phyloP scores from a whole-genome alignment of 37 sponge, comb jelly and placozoan genomes.

The Spongilla lacustris region DNA sequence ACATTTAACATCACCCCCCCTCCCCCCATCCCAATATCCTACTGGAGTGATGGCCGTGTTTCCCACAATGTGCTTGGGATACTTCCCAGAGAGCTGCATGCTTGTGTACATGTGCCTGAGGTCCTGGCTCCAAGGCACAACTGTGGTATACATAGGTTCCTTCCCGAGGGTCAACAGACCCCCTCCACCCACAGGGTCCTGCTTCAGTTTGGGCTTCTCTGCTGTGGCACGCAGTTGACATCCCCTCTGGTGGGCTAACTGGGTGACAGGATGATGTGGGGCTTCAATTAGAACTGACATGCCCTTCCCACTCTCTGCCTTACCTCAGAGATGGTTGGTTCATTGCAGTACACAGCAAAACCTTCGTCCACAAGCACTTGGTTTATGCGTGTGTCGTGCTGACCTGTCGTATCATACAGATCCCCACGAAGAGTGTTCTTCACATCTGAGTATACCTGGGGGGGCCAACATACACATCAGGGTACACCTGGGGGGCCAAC shows the following conservation, averaged over 20 bases:
- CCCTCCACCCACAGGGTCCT: background rate
- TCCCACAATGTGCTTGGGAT: background rate
- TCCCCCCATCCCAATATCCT: background rate
- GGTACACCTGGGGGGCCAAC: background rate
- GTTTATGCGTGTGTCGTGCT: constrained; percentile 63
- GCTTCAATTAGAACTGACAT: background rate
- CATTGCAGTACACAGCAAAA: constrained; percentile 61
- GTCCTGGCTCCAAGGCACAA: background rate
- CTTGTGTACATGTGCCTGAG: background rate
- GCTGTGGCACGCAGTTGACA: background rate
- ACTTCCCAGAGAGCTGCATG: background rate
- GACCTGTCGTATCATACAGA: constrained; percentile 56
- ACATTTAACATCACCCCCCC: background rate
- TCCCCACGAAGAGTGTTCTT: constrained; percentile 63
- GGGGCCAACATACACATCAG: background rate
- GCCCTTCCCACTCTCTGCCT: background rate
- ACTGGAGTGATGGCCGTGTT: background rate
- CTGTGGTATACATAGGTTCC: background rate
- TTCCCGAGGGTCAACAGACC: background rate
- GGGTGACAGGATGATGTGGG: background rate
- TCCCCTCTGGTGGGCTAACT: background rate
- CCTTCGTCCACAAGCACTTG: constrained; percentile 59
- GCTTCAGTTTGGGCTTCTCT: background rate
- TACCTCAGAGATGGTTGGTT: constrained; percentile 73
- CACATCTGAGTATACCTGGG: constrained; percentile 79